Base-by-base conservation (phyloP, 1,140 invertebrate species). In the Ectropis grisescens region DNA sequence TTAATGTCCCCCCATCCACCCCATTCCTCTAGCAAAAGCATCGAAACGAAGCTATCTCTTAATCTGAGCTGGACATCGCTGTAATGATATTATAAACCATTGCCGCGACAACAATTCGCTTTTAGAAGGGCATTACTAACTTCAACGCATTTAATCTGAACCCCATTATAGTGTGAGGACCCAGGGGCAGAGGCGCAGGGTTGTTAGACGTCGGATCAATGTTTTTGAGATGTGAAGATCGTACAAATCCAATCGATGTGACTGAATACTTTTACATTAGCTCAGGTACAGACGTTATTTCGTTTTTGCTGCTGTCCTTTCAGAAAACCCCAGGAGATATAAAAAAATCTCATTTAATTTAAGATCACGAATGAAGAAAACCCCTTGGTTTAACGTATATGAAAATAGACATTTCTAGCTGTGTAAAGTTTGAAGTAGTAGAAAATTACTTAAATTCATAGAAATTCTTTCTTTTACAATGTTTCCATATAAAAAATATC, bases 31-130 rank as follows among this genome's bases (percentile, higher is more conserved):
- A n/a, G 16, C 33, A 42, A 40, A 43, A 41, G 37, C 35, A 46
- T 32, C 37, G 33, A 27, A 38, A 58, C 44, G 44, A 58, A 54
- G 59, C 50, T 49, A 62, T 56, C 50, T 64, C 48, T 49, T 58
- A 52, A 65, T 65, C 59, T 64, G 32, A 54, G 47, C 48, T 49
- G 53, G 58, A 57, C 56, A 54, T 61, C 50, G 39, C 43, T 47
- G 58, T 68, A 68, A 68, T 51, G 33, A 44, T 54, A 57, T 64
- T 68, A 68, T 64, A 64, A 55, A 61, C 52, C 57, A 51, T 56
- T 41, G 49, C 41, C 40, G 48, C 52, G 50, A 59, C 65, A 62
- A 59, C 58, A 53, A 60, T 65, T 62, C 52, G 56, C 60, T 69
- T 69, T 65, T 65, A 65, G 60, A 59, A 44, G 55, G 55, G 47